A percentile compares a stretch with the other conserved stretches of the same genome.
These are phyloP conservation scores for Platycnemis pennipes DNA, from an alignment of 2,888 invertebrate genomes.

Conservation along the genomic window DNA sequence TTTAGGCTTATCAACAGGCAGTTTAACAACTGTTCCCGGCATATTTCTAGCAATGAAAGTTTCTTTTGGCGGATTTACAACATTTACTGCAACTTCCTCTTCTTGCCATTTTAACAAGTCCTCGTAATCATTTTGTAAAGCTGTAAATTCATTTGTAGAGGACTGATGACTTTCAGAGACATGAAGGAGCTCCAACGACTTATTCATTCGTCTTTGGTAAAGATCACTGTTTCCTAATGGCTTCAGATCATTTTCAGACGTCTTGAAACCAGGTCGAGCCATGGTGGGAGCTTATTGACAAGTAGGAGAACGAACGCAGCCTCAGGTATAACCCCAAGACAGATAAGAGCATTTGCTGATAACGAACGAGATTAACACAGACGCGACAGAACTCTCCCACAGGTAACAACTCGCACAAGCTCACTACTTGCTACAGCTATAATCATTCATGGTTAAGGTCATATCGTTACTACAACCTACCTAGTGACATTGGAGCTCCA, in stretches of 20 bases:
- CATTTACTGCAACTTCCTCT: neutral
- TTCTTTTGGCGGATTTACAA: neutral
- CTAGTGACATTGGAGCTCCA: neutral
- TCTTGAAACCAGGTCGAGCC: neutral
- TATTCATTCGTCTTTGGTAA: conserved; percentile 51
- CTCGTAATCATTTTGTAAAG: neutral
- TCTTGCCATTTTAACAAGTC: conserved; percentile 46
- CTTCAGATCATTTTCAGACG: neutral
- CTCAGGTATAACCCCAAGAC: neutral
- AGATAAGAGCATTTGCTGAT: neutral
- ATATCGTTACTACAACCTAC: neutral
- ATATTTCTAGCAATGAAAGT: neutral
- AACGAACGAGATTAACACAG: neutral
- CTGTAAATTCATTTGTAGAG: neutral
- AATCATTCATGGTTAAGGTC: neutral
- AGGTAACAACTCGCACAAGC: neutral
- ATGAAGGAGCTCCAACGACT: conserved; percentile 16
- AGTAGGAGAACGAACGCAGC: neutral
- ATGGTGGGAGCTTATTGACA: neutral
- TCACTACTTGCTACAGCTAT: neutral
- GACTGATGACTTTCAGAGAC: neutral
- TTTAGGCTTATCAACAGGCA: neutral
- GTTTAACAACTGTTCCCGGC: neutral
- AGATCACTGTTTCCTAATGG: conserved; percentile 44
- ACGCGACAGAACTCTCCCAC: neutral